These are phyloP conservation scores for Stomorhina lunata DNA, from an alignment of 2,888 invertebrate genomes.

Conservation along the genomic window DNA sequence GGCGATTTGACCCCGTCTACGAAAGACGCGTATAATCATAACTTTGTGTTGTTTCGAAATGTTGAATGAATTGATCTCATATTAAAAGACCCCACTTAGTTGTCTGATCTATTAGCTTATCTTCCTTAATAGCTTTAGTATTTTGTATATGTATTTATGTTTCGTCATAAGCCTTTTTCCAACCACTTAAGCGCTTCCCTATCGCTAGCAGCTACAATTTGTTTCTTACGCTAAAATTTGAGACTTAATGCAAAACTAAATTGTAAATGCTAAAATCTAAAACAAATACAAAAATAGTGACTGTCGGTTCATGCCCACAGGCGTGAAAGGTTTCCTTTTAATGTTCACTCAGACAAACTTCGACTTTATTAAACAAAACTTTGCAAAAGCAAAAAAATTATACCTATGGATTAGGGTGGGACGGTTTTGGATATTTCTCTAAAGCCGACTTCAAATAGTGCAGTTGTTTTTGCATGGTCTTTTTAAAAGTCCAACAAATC, in stretches of 20 bases:
- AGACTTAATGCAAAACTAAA: slow-evolving; percentile 12
- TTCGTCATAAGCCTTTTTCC: not conserved
- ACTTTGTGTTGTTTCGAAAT: too few relatives aligned
- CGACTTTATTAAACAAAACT: slow-evolving; percentile 27
- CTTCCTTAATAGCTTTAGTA: too few relatives aligned
- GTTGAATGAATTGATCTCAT: too few relatives aligned
- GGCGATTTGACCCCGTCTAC: too few relatives aligned
- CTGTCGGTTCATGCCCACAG: slow-evolving; percentile 60
- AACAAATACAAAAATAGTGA: slow-evolving; percentile 16
- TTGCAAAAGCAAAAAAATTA: not conserved
- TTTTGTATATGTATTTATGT: too few relatives aligned
- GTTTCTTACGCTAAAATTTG: not conserved
- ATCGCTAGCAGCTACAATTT: slow-evolving; percentile 4
- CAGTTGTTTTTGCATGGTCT: too few relatives aligned
- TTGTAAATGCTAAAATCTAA: not conserved
- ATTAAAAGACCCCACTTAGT: too few relatives aligned
- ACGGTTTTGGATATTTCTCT: too few relatives aligned
- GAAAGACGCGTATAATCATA: too few relatives aligned
- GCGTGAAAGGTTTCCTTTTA: slow-evolving; percentile 64
- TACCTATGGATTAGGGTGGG: too few relatives aligned
- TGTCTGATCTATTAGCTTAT: too few relatives aligned
- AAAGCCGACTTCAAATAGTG: too few relatives aligned
- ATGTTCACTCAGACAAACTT: slow-evolving; percentile 23
- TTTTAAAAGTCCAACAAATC: not conserved
- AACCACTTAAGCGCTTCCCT: not conserved